Percentiles rank a stretch among this genome's conserved stretches.
phyloP scores from a whole-genome alignment of 2,113 vertebrate genomes.

The cattle (Bos taurus) region DNA sequence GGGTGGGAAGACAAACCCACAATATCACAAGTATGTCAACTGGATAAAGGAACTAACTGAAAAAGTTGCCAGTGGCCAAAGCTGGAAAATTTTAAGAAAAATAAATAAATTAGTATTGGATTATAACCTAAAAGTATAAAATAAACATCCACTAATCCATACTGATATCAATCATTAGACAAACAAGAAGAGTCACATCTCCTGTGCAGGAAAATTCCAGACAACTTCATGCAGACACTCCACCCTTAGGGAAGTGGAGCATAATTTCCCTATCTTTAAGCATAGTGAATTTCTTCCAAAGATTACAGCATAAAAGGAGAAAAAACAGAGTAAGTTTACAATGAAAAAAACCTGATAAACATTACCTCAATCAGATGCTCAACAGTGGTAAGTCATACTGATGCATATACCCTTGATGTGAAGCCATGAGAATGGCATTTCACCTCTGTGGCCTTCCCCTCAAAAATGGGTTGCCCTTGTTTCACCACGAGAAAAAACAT shows the following conservation, averaged over 20 bases:
- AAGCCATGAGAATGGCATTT: background rate
- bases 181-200: background rate
- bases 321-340: background rate
- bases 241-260: background rate
- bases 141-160: background rate
- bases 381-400: rapidly evolving
- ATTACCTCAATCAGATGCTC: no score
- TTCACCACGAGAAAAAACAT: background rate
- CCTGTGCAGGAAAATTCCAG: background rate
- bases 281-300: background rate
- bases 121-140: background rate
- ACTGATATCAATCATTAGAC: background rate
- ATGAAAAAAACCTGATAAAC: background rate
- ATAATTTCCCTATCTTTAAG: background rate
- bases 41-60: background rate
- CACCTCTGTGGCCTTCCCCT: background rate
- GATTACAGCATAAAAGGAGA: background rate
- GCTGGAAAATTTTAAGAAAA: background rate
- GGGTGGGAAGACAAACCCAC: background rate
- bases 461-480: background rate
- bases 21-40: background rate
- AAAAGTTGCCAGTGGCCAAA: background rate
- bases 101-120: background rate
- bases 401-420: background rate
- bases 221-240: background rate